These are phyloP conservation scores for Scartelaos histophorus DNA, from an alignment of 2,113 vertebrate genomes.

Conservation along the genomic window DNA sequence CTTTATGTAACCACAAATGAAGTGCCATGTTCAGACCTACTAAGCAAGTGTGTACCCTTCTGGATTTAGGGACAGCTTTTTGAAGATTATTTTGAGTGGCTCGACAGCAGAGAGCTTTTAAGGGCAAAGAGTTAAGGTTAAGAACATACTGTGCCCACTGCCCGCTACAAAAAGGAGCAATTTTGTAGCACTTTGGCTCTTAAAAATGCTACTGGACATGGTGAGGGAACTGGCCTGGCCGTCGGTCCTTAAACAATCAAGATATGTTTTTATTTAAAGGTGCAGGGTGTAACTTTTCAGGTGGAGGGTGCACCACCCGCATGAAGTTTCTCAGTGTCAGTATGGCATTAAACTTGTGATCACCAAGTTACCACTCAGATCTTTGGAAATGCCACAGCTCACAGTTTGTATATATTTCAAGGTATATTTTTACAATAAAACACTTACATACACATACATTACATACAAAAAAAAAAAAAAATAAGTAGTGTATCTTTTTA, in stretches of 20 bases:
- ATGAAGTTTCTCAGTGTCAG: too few species aligned
- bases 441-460: too few species aligned
- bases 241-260: not conserved
- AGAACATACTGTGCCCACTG: slow-evolving; percentile 38
- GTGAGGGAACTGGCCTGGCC: not conserved
- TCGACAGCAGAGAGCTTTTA: slow-evolving; percentile 37
- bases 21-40: slow-evolving; percentile 14
- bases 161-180: slow-evolving; percentile 48
- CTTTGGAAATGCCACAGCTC: not conserved
- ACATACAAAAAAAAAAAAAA: too few species aligned
- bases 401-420: too few species aligned
- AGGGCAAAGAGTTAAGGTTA: slow-evolving; percentile 44
- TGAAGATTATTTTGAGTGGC: slow-evolving; percentile 27
- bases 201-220: slow-evolving; percentile 8
- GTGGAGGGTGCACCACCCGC: too few species aligned
- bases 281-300: too few species aligned
- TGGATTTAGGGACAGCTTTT: slow-evolving; percentile 14
- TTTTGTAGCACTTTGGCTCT: slow-evolving; percentile 32
- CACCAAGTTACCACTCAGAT: not conserved
- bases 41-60: slow-evolving; percentile 8
- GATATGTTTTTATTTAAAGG: not conserved
- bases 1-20: slow-evolving; percentile 44
- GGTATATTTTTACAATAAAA: too few species aligned
- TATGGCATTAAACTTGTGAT: too few species aligned
- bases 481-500: too few species aligned